Evolutionary conservation across 1,140 invertebrate genomes (phyloP).

Genomic region (Cotesia vestalis): DNA sequence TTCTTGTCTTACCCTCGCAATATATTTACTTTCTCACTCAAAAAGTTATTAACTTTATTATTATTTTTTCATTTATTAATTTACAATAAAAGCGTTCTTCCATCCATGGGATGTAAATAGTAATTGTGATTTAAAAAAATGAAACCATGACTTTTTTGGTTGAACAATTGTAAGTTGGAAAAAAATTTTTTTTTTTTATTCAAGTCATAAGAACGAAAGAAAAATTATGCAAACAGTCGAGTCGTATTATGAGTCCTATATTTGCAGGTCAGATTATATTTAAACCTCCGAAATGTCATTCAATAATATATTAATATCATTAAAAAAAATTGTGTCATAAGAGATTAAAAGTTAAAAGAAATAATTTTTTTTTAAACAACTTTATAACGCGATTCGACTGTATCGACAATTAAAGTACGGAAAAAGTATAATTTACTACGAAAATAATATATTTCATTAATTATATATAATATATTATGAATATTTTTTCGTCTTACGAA

Average conservation of each 20-base stretch:
- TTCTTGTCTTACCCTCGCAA: constrained; percentile 32
- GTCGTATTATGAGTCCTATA: too few species aligned
- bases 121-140: background rate
- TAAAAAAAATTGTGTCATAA: background rate
- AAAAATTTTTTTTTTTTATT: background rate
- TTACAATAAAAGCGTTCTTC: constrained; percentile 4
- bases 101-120: constrained; percentile 19
- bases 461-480: too few species aligned
- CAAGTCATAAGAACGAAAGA: too few species aligned
- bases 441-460: background rate
- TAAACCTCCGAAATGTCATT: too few species aligned
- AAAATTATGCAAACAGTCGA: too few species aligned
- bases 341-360: background rate
- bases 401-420: constrained; percentile 12
- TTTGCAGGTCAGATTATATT: too few species aligned
- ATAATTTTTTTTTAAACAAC: too few species aligned
- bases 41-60: background rate
- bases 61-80: constrained; percentile 7
- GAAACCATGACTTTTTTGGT: background rate
- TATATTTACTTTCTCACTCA: constrained; percentile 19
- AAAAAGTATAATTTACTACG: constrained; percentile 16
- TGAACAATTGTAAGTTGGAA: background rate
- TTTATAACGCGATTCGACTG: background rate
- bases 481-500: too few species aligned
- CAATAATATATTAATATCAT: background rate